phyloP scores from a whole-genome alignment of 2,113 vertebrate species.

The Archocentrus centrarchus region DNA sequence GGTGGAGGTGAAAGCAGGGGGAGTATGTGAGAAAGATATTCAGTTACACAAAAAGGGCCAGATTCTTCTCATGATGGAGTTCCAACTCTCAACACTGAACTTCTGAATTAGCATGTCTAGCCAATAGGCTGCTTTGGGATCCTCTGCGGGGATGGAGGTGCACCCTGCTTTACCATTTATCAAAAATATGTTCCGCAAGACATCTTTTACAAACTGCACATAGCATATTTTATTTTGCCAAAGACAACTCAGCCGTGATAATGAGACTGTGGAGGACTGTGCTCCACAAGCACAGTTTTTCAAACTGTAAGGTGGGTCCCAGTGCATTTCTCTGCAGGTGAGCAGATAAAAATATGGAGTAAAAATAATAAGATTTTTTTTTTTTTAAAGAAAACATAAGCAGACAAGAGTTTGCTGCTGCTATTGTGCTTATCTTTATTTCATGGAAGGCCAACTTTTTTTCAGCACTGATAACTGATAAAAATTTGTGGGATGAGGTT shows the following conservation, averaged over 20 bases:
- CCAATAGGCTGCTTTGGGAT: slow-evolving; percentile 16
- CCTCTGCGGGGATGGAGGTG: neutral
- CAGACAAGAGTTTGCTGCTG: neutral
- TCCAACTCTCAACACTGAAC: neutral
- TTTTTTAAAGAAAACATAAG: neutral
- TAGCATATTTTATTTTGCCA: neutral
- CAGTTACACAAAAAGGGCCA: slow-evolving; percentile 42
- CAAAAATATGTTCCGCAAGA: neutral
- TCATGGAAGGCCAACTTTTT: neutral
- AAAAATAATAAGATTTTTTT: no score
- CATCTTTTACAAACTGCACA: neutral
- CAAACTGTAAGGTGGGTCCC: neutral
- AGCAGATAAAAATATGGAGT: neutral
- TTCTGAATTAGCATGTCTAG: slow-evolving; percentile 8
- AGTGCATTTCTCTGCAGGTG: neutral
- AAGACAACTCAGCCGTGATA: neutral
- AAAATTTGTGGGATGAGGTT: neutral
- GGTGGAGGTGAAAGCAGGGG: neutral
- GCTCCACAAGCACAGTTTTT: neutral
- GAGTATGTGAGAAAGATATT: slow-evolving; percentile 24
- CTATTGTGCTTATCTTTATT: neutral
- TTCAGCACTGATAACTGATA: neutral
- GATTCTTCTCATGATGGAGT: slow-evolving; percentile 30
- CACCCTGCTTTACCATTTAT: slow-evolving; percentile 7
- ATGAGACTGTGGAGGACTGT: neutral